Base-by-base conservation (phyloP, 1,140 invertebrate genomes). In the Hycleus phaleratus region DNA sequence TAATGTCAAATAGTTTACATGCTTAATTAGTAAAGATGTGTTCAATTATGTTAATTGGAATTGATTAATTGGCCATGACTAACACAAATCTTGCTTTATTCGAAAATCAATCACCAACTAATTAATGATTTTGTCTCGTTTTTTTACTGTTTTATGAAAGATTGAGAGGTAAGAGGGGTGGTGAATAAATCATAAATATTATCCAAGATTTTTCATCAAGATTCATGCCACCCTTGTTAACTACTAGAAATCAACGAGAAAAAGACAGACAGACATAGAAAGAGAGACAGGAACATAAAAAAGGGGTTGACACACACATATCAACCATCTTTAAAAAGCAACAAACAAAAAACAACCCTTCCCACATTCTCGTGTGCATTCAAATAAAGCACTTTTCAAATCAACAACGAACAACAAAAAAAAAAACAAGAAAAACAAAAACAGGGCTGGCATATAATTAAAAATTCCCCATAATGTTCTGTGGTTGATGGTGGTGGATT, bases 1-100 rank as follows among this genome's bases (percentile, higher is more conserved):
- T 66, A 64, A 57, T 69, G 67, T 69, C 66, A 64, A 71, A 71
- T 62, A 65, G 65, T 68, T 69, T 67, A 66, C 62, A 60, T 55
- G 60, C 56, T 69, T 72, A 72, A 72, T 72, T 71, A 69, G 67
- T 71, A 69, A 66, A 61, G 69, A 72, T 71, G 71, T 70, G 68
- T 69, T 72, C 71, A 69, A 72, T 71, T 72, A 71, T 71, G 50
- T 70, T 72, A 70, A 72, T 71, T 71, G 66, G 64, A 56, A 63
- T 57, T 65, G 64, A 71, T 72, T 72, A 70, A 72, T 72, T 72
- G 67, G 69, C 56, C 63, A 62, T 64, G 7, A 32, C 32, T 32
- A 32, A 32, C 4, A 32, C 7, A 32, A 32, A 7, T 32, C 32
- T 32, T 32, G 32, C 32, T 32, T 32, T 32, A 32, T 32, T 32